Evolutionary conservation across 2,888 invertebrate species (phyloP).

Genomic region (Tetragonisca angustula): DNA sequence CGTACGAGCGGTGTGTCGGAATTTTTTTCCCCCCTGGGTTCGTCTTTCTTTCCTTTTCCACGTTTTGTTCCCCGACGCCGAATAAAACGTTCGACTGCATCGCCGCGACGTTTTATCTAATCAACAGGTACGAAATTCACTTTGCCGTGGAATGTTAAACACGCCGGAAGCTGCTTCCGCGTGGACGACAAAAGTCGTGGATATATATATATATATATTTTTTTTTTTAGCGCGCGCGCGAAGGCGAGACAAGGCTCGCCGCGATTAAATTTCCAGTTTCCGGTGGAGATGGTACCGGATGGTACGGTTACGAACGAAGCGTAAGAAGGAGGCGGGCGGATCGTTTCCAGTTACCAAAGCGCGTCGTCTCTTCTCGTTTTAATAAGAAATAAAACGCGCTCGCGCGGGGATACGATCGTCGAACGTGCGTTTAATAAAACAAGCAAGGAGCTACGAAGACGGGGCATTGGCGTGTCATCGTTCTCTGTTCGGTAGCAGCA

Average conservation of each 20-base stretch:
- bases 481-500: slow-evolving; percentile 1
- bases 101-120: slow-evolving; percentile 61
- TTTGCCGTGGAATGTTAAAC: slow-evolving; percentile 53
- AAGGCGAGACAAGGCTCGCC: too few relatives aligned
- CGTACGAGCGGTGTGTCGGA: background rate
- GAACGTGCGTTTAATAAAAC: slow-evolving; percentile 3
- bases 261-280: too few relatives aligned
- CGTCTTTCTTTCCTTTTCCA: slow-evolving; percentile 18
- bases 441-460: background rate
- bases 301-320: background rate
- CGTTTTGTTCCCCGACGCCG: slow-evolving; percentile 5
- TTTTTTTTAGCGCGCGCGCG: too few relatives aligned
- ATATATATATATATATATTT: too few relatives aligned
- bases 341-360: background rate
- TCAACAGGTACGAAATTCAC: slow-evolving; percentile 67
- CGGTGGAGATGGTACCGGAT: too few relatives aligned
- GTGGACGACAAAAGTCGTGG: slow-evolving; percentile 1
- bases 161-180: slow-evolving; percentile 24
- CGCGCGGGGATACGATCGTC: background rate
- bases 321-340: background rate
- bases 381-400: background rate
- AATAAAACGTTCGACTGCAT: slow-evolving; percentile 57
- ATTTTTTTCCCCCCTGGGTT: background rate
- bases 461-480: slow-evolving; percentile 13
- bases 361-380: background rate